A percentile compares a stretch with the other conserved stretches of the same genome.
phyloP scores from a whole-genome alignment of 2,113 vertebrate species.

The Orthonyx spaldingii region DNA sequence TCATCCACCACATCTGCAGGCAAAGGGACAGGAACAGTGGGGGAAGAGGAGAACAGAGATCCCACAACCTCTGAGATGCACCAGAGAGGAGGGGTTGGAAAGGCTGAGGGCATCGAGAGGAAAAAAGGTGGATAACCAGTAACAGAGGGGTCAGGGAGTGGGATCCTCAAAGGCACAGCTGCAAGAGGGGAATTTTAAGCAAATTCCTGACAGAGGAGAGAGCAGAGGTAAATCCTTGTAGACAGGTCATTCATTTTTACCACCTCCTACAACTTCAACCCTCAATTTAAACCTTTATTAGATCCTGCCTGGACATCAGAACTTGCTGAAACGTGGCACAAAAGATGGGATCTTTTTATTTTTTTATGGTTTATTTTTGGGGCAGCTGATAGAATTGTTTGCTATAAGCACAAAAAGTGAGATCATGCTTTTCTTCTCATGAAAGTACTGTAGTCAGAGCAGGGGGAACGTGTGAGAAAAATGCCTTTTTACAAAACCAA shows the following conservation, averaged over 20 bases:
- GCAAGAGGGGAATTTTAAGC: slow-evolving; percentile 13
- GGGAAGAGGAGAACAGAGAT: neutral
- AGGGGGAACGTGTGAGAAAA: neutral
- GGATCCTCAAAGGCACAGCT: neutral
- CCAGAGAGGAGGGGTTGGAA: neutral
- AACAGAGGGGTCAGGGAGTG: neutral
- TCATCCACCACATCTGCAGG: neutral
- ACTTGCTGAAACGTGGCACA: neutral
- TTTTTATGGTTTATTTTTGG: neutral
- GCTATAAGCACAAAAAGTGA: neutral
- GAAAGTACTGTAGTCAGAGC: neutral
- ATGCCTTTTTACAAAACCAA: neutral
- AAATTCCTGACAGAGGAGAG: neutral
- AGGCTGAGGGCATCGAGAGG: neutral
- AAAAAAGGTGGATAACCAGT: neutral
- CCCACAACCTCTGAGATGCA: neutral
- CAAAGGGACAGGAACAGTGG: neutral
- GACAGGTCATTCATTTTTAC: slow-evolving; percentile 33
- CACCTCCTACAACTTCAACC: neutral
- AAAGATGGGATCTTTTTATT: neutral
- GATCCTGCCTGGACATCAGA: neutral
- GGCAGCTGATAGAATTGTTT: neutral
- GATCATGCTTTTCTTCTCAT: neutral
- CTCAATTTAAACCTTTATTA: slow-evolving; percentile 13
- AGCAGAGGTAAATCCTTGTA: neutral